A percentile compares a stretch with the other conserved stretches of the same genome.
Evolutionary conservation across 2,797 vertebrate species (phyloP).

Genomic region (Hydrolagus colliei): DNA sequence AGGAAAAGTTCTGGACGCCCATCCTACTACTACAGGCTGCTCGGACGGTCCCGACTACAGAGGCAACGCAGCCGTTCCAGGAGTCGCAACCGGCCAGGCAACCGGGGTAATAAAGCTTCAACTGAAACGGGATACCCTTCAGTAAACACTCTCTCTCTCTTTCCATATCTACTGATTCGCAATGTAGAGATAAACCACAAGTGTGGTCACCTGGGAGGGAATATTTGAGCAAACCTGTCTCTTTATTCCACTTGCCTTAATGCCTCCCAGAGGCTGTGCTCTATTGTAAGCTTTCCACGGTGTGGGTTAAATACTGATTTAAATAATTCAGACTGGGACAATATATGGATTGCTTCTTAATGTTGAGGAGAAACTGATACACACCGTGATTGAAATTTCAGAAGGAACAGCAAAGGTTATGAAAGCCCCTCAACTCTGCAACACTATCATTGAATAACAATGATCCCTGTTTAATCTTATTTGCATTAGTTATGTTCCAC

Average conservation of each 20-base stretch:
- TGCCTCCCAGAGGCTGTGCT: neutral
- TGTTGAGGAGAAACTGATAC: neutral
- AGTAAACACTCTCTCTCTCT: neutral
- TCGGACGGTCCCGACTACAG: conserved; percentile 87
- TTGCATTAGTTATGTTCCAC: no score
- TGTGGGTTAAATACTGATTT: neutral
- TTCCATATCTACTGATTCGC: neutral
- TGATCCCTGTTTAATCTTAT: no score
- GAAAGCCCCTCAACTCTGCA: neutral
- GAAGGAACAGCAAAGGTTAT: neutral
- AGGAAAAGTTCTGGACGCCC: conserved; percentile 87
- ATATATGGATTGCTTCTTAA: neutral
- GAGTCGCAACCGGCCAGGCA: conserved; percentile 79
- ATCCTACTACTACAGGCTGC: conserved; percentile 91
- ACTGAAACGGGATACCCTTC: neutral
- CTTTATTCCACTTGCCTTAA: neutral
- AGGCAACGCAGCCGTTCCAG: conserved; percentile 91
- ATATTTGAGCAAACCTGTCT: neutral
- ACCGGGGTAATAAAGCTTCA: conserved; percentile 65
- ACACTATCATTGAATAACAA: neutral
- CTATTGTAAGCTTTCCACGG: neutral
- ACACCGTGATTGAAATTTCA: neutral
- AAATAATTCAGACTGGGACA: neutral
- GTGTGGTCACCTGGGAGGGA: neutral
- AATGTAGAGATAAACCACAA: no score